phyloP scores from a whole-genome alignment of 2,113 vertebrate species.

The Perca schrenkii region DNA sequence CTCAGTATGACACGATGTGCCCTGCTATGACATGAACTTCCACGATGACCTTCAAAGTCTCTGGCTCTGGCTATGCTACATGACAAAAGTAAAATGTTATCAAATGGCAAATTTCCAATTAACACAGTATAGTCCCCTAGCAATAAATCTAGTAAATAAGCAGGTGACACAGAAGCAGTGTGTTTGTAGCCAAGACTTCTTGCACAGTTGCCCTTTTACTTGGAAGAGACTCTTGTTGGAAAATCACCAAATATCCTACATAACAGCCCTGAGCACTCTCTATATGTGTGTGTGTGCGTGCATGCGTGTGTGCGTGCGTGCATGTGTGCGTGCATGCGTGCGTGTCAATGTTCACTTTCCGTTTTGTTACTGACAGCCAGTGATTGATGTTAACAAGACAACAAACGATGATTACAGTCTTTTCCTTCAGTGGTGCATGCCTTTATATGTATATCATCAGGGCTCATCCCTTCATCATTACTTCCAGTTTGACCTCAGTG shows the following conservation, averaged over 20 bases:
- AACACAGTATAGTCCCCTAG: fast-evolving
- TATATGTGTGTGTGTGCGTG: too few relatives aligned
- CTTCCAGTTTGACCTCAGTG: neutral
- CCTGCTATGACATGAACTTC: too few relatives aligned
- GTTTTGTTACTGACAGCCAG: too few relatives aligned
- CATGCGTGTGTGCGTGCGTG: too few relatives aligned
- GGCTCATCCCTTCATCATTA: neutral
- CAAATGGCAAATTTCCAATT: neutral
- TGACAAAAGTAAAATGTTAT: too few relatives aligned
- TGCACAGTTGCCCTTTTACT: neutral
- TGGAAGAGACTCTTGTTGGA: neutral
- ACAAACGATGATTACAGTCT: neutral
- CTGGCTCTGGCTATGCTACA: too few relatives aligned
- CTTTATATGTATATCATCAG: neutral
- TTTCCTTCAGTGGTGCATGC: neutral
- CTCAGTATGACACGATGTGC: too few relatives aligned
- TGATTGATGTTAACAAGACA: neutral
- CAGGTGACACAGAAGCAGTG: neutral
- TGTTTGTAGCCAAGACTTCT: neutral
- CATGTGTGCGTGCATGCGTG: too few relatives aligned
- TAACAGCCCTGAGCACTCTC: too few relatives aligned
- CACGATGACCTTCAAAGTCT: too few relatives aligned
- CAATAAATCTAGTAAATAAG: neutral
- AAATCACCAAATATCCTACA: neutral
- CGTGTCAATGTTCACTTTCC: too few relatives aligned